Conservation (phyloP, 2,888 invertebrate genomes). For the Xestia sexstrigata region DNA sequence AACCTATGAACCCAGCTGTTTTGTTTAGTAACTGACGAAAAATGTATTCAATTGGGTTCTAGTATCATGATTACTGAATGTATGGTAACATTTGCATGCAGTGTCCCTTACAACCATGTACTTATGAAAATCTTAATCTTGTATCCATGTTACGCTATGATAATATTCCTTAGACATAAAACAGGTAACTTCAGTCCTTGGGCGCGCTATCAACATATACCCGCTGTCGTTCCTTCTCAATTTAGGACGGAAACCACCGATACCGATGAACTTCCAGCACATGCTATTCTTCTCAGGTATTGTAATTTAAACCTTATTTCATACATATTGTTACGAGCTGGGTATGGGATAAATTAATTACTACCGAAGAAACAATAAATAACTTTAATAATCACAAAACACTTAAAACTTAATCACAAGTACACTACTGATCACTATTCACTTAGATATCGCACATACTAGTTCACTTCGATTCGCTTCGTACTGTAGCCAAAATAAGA, state of each 20-base stretch:
- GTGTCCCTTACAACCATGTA: background rate
- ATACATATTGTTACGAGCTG: no score
- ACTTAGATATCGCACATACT: no score
- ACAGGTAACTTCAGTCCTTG: conserved; percentile 97
- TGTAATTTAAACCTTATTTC: conserved; percentile 8
- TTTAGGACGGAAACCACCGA: conserved; percentile 97
- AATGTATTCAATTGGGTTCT: background rate
- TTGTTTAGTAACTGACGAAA: background rate
- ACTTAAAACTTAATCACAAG: no score
- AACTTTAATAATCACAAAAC: no score
- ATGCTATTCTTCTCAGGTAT: conserved; percentile 98
- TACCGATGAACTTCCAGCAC: conserved; percentile 98
- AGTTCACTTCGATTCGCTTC: no score
- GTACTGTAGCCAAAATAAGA: no score
- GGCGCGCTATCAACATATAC: conserved; percentile 98
- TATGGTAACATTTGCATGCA: background rate
- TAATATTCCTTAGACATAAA: conserved; percentile 76
- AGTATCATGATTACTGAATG: background rate
- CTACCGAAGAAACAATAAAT: no score
- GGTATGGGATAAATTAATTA: no score
- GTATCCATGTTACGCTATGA: background rate
- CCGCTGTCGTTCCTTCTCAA: conserved; percentile 98
- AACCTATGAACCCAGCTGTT: background rate
- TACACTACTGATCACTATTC: no score
- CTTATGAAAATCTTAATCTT: background rate